phyloP scores from a whole-genome alignment of 2,113 vertebrate genomes.

The Oncorhynchus tshawytscha region DNA sequence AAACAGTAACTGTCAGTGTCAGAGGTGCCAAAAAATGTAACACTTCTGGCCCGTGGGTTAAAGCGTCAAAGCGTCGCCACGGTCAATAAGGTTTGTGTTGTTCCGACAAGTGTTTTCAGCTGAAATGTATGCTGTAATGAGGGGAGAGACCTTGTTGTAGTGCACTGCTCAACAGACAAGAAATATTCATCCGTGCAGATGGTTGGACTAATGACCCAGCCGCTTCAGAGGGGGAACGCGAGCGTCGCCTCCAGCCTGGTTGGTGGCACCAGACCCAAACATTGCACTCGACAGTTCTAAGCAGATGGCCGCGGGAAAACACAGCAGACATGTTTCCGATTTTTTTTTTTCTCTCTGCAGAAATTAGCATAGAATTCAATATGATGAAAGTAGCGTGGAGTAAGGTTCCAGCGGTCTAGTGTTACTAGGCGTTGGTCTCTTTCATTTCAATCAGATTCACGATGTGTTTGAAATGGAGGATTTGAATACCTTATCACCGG shows the following conservation, averaged over 20 bases:
- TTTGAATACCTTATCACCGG: neutral
- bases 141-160: conserved; percentile 25
- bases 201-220: conserved; percentile 55
- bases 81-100: conserved; percentile 21
- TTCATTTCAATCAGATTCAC: conserved; percentile 8
- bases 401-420: neutral
- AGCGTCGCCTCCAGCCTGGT: conserved; percentile 21
- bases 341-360: neutral
- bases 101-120: conserved; percentile 13
- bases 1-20: neutral
- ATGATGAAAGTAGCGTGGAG: conserved; percentile 25
- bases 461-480: neutral
- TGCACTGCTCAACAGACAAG: conserved; percentile 22
- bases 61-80: neutral
- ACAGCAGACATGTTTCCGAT: conserved; percentile 7
- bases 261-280: conserved; percentile 49
- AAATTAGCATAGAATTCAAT: conserved; percentile 32
- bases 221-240: conserved; percentile 31
- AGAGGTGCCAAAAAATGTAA: neutral
- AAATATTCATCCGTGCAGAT: conserved; percentile 53
- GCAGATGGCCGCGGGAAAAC: conserved; percentile 57
- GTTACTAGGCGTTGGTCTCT: neutral
- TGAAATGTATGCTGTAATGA: neutral
- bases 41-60: neutral
- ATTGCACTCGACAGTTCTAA: conserved; percentile 31